Evolutionary conservation across 2,888 invertebrate species (phyloP).

Genomic region (Stenolophus ochropezus): DNA sequence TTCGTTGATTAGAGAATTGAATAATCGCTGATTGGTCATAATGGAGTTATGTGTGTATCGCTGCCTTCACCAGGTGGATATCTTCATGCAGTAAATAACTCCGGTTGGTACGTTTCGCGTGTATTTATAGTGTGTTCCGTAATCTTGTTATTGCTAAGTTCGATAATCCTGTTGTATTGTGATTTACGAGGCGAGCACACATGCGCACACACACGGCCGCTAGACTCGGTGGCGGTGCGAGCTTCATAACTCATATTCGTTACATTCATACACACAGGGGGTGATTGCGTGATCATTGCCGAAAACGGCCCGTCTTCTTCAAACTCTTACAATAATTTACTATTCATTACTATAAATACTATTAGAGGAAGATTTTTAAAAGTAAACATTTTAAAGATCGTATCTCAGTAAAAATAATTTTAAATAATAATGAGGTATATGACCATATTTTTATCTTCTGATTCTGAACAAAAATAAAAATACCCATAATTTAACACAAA

Average conservation of each 20-base stretch:
- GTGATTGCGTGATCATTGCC: background rate
- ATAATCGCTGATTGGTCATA: background rate
- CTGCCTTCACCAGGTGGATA: constrained; percentile 1
- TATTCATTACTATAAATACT: too few species aligned
- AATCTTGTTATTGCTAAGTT: constrained; percentile 60
- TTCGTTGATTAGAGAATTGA: background rate
- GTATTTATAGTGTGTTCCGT: constrained; percentile 58
- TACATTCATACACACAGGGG: background rate
- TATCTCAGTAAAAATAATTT: too few species aligned
- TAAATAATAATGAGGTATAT: too few species aligned
- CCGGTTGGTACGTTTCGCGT: constrained; percentile 41
- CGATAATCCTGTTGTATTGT: constrained; percentile 59
- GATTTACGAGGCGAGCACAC: constrained; percentile 49
- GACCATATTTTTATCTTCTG: too few species aligned
- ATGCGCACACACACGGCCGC: constrained; percentile 17
- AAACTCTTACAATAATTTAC: too few species aligned
- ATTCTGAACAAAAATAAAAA: too few species aligned
- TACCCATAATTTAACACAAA: too few species aligned
- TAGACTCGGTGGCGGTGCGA: background rate
- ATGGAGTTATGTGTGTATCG: background rate
- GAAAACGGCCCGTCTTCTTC: too few species aligned
- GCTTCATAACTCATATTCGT: background rate
- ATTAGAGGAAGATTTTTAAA: too few species aligned
- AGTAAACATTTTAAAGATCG: too few species aligned
- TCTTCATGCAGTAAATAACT: constrained; percentile 40